Percentiles rank a stretch among this genome's conserved stretches.
phyloP scores from a whole-genome alignment of 1,140 invertebrate species.

The Sitophilus oryzae region DNA sequence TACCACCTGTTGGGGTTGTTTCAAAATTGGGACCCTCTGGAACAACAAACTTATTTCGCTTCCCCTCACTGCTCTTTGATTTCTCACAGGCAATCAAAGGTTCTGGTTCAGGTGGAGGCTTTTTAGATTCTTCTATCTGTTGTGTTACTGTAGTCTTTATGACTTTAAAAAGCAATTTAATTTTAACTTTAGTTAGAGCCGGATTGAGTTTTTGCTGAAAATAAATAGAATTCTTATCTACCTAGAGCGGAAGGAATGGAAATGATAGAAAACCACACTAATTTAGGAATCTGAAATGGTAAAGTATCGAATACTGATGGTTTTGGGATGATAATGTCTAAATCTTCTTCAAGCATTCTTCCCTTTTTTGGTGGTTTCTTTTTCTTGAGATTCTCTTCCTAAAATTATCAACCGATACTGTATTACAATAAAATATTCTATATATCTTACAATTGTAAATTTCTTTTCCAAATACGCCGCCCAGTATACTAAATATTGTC shows the following conservation, averaged over 20 bases:
- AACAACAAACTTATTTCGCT: conserved; percentile 55
- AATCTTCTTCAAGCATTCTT: conserved; percentile 53
- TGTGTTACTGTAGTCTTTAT: conserved; percentile 27
- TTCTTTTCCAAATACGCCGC: conserved; percentile 86
- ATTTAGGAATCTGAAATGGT: conserved; percentile 72
- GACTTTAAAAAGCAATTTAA: too few relatives aligned
- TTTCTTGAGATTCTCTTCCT: conserved; percentile 65
- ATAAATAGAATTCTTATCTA: conserved; percentile 7
- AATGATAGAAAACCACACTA: conserved; percentile 55
- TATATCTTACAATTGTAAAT: conserved; percentile 70
- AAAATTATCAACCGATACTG: too few relatives aligned
- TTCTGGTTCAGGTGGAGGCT: conserved; percentile 43
- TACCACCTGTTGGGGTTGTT: conserved; percentile 4
- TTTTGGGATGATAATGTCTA: conserved; percentile 64
- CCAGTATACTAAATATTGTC: conserved; percentile 92
- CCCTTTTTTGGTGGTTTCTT: conserved; percentile 61
- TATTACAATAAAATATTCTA: too few relatives aligned
- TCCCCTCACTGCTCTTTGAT: conserved; percentile 48
- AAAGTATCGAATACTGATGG: conserved; percentile 76
- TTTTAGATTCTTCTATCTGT: conserved; percentile 32
- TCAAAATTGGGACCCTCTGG: conserved; percentile 50
- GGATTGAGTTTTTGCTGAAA: too few relatives aligned
- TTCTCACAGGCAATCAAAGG: conserved; percentile 51
- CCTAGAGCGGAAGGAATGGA: conserved; percentile 48
- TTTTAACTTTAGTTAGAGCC: too few relatives aligned